Percentiles rank a stretch among this genome's conserved stretches.
Evolutionary conservation across 2,113 vertebrate species (phyloP).

Genomic region (Neodontobutis hainanensis): DNA sequence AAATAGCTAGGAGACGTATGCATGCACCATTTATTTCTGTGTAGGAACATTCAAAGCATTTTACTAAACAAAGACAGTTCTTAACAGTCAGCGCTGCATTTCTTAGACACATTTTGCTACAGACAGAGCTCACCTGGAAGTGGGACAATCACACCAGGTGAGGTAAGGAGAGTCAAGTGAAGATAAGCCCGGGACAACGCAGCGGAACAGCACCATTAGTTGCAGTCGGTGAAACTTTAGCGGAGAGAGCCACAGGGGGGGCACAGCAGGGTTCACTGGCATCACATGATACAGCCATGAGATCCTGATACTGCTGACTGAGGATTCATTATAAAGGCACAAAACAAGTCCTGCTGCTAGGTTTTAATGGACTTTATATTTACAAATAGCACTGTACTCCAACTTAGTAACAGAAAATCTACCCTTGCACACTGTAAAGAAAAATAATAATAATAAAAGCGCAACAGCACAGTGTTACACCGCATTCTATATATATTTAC

Average conservation of each 20-base stretch:
- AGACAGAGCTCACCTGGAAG: conserved; percentile 4
- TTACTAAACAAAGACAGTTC: neutral
- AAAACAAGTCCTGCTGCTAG: conserved; percentile 3
- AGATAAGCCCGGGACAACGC: neutral
- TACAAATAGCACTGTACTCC: too few relatives aligned
- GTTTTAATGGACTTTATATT: conserved; percentile 11
- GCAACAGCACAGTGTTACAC: neutral
- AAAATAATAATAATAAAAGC: too few relatives aligned
- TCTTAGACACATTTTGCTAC: neutral
- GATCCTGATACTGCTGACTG: conserved; percentile 30
- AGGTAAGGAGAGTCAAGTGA: neutral
- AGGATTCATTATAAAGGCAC: conserved; percentile 26
- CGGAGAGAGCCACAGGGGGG: conserved; percentile 13
- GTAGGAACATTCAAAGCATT: neutral
- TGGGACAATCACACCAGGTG: neutral
- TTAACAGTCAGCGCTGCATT: neutral
- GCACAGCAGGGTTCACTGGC: conserved; percentile 37
- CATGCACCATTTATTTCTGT: neutral
- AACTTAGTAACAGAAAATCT: neutral
- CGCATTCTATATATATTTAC: neutral
- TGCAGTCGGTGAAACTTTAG: conserved; percentile 35
- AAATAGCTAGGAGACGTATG: too few relatives aligned
- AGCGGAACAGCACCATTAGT: conserved; percentile 7
- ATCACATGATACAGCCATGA: conserved; percentile 41
- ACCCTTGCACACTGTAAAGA: neutral